Percentiles rank a stretch among this genome's conserved stretches.
Evolutionary conservation across 2,888 invertebrate genomes (phyloP).

Genomic region (Agriopis aurantiaria): DNA sequence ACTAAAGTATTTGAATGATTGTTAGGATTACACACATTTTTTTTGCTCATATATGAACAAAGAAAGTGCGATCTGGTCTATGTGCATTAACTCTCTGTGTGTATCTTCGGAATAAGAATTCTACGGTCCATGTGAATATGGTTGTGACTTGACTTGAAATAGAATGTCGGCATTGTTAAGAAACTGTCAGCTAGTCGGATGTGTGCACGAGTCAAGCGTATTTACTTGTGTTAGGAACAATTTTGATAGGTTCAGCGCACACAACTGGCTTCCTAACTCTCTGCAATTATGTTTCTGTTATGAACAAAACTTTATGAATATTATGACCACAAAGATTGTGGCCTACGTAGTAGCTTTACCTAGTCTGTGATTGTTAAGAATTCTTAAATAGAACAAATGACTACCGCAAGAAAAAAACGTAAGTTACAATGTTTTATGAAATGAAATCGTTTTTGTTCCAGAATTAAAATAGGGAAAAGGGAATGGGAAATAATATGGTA

Average conservation of each 20-base stretch:
- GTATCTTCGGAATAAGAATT: background rate
- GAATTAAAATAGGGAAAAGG: no score
- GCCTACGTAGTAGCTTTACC: no score
- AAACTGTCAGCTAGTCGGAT: background rate
- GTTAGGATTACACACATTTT: no score
- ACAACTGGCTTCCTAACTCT: background rate
- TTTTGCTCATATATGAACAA: no score
- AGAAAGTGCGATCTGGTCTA: background rate
- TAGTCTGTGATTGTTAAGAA: no score
- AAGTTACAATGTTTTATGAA: no score
- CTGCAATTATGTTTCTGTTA: background rate
- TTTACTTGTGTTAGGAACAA: slow-evolving; percentile 6
- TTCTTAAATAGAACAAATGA: no score
- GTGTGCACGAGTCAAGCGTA: background rate
- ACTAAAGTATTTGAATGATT: no score
- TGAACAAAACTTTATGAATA: slow-evolving; percentile 1
- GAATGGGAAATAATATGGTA: no score
- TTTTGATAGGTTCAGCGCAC: slow-evolving; percentile 13
- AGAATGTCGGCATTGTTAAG: background rate
- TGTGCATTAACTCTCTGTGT: background rate
- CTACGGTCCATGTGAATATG: background rate
- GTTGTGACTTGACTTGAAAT: background rate
- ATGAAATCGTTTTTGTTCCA: no score
- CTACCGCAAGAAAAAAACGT: no score
- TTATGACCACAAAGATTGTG: background rate